Evolutionary conservation across 2,888 invertebrate genomes (phyloP), one percentile per base, ranked within the genome.

Genomic region (Caenorhabditis japonica): DNA sequence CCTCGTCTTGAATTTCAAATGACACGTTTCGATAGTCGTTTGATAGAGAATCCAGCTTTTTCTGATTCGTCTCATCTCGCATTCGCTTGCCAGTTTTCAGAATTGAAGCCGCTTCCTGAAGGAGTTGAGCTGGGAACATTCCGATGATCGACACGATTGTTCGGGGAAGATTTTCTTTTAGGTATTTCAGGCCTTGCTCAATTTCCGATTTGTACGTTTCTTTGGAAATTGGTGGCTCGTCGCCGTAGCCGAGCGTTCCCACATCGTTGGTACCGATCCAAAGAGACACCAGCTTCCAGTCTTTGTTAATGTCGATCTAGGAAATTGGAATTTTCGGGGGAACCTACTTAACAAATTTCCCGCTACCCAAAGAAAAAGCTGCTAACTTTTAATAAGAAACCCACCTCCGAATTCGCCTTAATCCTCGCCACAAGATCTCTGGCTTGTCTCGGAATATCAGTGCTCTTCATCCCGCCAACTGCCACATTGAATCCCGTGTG

Each of bases 251-350:
- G 2, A 75, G 43, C 4, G 52, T 68, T 30, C 78, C 74, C 33
- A 80, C 71, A 49, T 84, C 82, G 44, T 84, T 84, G 13, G 80
- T 80, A 49, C 84, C 84, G 38, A 84, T 83, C 66, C 84, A 84
- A 1, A 84, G 64, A 8, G 75, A 80, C 10, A 84, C 53, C 8
- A 84, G 68, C 36, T 84, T 84, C 84, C 84, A 84, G 51, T 82
- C 81, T 8, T 76, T 72, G 3, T 64, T 33, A n/a, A 60, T 46
- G 59, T 79, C 60, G 13, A 81, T 66, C 64, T 78, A n/a, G n/a
- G 33, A 38, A 73, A 34, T 4, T 25, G 19, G 27, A 5, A 38
- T 19, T 21, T 36, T 33, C 19, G 23, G 4, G 7, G 7, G 4
- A 5, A 15, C n/a, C n/a, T n/a, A n/a, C n/a, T n/a, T n/a, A n/a